Evolutionary conservation across 2,797 vertebrate genomes (phyloP), one percentile per base, ranked within the genome.

Genomic region (Dromococcyx pavoninus): DNA sequence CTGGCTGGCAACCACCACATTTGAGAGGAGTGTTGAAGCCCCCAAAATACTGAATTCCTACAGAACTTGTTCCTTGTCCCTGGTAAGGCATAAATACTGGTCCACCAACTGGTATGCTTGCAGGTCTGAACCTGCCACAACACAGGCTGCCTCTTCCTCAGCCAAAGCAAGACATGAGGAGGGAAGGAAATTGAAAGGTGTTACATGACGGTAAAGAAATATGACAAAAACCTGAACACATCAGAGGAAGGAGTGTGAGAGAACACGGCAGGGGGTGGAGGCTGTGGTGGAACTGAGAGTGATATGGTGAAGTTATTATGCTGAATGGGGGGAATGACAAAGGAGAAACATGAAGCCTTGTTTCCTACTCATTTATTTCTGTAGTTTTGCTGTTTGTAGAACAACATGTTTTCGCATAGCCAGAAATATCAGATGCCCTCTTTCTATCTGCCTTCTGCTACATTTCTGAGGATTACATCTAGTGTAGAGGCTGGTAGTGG

Each of bases 391-490:
- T 89, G 48, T 62, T 86, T 88, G 69, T 74, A 67, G 65, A 89
- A 57, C 41, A 91, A 71, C 5, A 0, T 78, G 37, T 91, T 83
- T 93, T 88, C 56, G 77, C 71, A 57, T 89, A 82, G 39, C 18
- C 33, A 61, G 41, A 62, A 94, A 78, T 88, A 90, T 88, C 76
- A 91, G 28, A 90, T 93, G 60, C 33, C 70, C 44, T 86, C 69
- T 37, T 91, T 94, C 88, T 66, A 78, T 91, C 62, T 86, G 43
- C n/a, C 32, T 86, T 21, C 65, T 77, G 48, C n/a, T 67, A 77
- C 69, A 25, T 79, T 88, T 89, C 66, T 84, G 80, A 76, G 77
- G 57, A 71, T 73, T 83, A 50, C 17, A 30, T 81, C 62, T 77
- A 84, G 21, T 64, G 33, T 67, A 93, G 92, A 43, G 64, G 56